These are phyloP conservation scores for Prochilodus magdalenae DNA, from an alignment of 2,113 vertebrate genomes.

Conservation along the genomic window DNA sequence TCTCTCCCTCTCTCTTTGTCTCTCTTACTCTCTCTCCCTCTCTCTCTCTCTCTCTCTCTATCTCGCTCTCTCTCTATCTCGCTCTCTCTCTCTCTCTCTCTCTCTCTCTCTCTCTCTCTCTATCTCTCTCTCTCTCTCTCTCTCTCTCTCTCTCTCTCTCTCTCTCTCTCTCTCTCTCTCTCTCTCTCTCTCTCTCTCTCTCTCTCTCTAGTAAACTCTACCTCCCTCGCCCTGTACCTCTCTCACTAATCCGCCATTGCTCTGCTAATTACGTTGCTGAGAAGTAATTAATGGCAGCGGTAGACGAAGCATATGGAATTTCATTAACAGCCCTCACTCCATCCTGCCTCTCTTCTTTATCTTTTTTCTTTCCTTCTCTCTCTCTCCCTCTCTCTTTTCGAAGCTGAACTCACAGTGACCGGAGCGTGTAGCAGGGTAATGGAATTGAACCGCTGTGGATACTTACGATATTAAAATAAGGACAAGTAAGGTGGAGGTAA, in stretches of 20 bases:
- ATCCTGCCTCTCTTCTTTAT: background rate
- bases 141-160: no score
- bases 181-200: background rate
- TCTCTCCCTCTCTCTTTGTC: background rate
- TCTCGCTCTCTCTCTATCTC: background rate
- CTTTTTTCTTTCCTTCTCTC: background rate
- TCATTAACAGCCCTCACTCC: constrained; percentile 13
- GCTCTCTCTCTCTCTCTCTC: background rate
- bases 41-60: background rate
- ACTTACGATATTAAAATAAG: constrained; percentile 40
- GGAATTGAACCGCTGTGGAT: constrained; percentile 41
- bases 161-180: background rate
- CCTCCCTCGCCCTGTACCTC: constrained; percentile 3
- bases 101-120: background rate
- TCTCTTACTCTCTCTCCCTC: no score
- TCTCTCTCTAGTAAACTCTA: background rate
- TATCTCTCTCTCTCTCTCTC: no score
- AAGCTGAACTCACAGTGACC: constrained; percentile 16
- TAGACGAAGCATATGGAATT: constrained; percentile 27
- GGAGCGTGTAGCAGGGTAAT: constrained; percentile 16
- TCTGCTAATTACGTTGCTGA: constrained; percentile 37
- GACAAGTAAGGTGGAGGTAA: constrained; percentile 21
- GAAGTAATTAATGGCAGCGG: constrained; percentile 32
- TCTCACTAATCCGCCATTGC: background rate
- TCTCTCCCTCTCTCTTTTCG: background rate